phyloP scores from a whole-genome alignment of 2,888 invertebrate species.

The Nomada fabriciana region DNA sequence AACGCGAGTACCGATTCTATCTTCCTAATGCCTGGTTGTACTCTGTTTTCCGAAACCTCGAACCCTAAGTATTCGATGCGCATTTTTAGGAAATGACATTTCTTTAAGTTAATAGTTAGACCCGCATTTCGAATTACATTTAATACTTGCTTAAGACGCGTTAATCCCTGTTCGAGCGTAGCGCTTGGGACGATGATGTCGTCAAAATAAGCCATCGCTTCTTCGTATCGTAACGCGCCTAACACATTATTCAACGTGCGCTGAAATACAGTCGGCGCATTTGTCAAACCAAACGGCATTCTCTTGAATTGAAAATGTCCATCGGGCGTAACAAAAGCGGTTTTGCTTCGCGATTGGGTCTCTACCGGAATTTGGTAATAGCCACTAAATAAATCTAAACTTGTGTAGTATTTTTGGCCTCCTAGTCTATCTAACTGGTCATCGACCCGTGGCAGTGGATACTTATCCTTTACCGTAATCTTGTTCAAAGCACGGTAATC shows the following conservation, averaged over 20 bases:
- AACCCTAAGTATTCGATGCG: neutral
- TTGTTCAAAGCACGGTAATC: constrained; percentile 50
- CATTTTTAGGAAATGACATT: constrained; percentile 71
- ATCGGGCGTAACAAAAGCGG: constrained; percentile 37
- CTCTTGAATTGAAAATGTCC: constrained; percentile 54
- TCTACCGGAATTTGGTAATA: constrained; percentile 33
- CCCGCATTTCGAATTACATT: neutral
- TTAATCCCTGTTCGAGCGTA: neutral
- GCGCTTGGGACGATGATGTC: constrained; percentile 21
- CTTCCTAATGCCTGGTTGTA: constrained; percentile 67
- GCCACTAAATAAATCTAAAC: constrained; percentile 24
- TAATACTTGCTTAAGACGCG: neutral
- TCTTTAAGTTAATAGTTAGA: constrained; percentile 47
- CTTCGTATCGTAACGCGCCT: neutral
- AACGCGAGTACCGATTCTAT: constrained; percentile 70
- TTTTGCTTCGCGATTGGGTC: constrained; percentile 14
- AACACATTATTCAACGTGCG: constrained; percentile 55
- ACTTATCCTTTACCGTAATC: constrained; percentile 32
- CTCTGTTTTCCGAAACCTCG: constrained; percentile 43
- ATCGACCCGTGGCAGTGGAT: constrained; percentile 37
- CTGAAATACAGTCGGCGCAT: constrained; percentile 47
- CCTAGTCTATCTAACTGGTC: constrained; percentile 42
- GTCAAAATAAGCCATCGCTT: constrained; percentile 8
- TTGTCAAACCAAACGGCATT: constrained; percentile 52
- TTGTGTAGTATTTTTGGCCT: constrained; percentile 24